Base-by-base conservation (phyloP, 1,140 invertebrate genomes). In the Armadillidium nasatum region DNA sequence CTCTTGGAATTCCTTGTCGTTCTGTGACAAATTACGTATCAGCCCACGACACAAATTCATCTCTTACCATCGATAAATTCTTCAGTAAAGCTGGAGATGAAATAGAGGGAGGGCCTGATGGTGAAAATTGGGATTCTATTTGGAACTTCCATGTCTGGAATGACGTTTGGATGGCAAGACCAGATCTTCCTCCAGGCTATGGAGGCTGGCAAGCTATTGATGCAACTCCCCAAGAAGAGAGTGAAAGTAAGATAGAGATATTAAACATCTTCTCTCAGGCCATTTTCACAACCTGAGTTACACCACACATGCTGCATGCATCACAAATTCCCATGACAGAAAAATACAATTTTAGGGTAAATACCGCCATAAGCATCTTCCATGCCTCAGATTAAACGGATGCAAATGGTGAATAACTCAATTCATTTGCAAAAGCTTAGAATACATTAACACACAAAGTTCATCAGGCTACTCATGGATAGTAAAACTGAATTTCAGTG, bases 171-270 rank as follows among this genome's bases (percentile, higher is more conserved):
- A 92, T 93, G 89, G 86, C 88, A 45, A 83, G 92, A 74, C 89
- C 90, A 10, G 92, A 93, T 84, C 85, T 93, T 23, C 91, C 91
- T 0, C 71, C 76, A 82, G 91, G 90, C 21, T 93, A 92, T 82
- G 89, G 89, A 19, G 95, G 95, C 0, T 98, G 95, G 95, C 95
- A 98, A 84, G 94, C 90, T 0, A 91, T 96, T 73, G 95, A 98
- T 85, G 89, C 94, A 0, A 97, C 95, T 0, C 96, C 95, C 0
- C 96, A 98, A 83, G 95, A 88, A 82, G 75, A 87, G 75, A 91
- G 91, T 74, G 88, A 88, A 68, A 82, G 85, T 81, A 83, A 84
- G 86, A 54, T 45, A 3, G 33, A 33, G 6, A 33, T 33, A 33
- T 33, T 33, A n/a, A n/a, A n/a, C n/a, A n/a, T n/a, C n/a, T n/a